Conservation (phyloP, 2,113 vertebrate genomes). For the Salvelinus namaycush region DNA sequence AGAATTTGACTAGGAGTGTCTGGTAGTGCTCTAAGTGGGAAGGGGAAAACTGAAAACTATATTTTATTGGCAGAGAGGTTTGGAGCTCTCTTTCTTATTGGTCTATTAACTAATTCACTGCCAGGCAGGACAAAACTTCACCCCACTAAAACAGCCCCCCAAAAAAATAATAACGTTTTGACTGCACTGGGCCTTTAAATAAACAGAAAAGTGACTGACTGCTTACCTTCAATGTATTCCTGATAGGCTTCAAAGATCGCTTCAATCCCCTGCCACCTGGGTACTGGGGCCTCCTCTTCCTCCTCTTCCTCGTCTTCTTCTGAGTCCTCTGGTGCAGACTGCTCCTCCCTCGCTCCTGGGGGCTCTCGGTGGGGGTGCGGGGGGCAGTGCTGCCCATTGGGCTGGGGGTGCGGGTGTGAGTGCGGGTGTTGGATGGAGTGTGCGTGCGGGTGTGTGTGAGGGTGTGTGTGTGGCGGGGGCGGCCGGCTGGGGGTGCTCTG, state of each 20-base stretch:
- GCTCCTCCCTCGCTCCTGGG: slow-evolving; percentile 61
- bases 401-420: slow-evolving; percentile 74
- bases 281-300: slow-evolving; percentile 71
- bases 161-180: too few relatives aligned
- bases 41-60: too few relatives aligned
- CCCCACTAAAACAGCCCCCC: too few relatives aligned
- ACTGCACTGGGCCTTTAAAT: too few relatives aligned
- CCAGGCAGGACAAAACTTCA: too few relatives aligned
- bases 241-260: slow-evolving; percentile 97
- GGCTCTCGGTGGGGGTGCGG: slow-evolving; percentile 60
- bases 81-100: too few relatives aligned
- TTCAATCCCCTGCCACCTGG: slow-evolving; percentile 95
- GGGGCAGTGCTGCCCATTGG: slow-evolving; percentile 87
- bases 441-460: slow-evolving; percentile 74
- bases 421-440: slow-evolving; percentile 72
- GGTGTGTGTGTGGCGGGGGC: slow-evolving; percentile 32
- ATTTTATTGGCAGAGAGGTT: too few relatives aligned
- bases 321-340: slow-evolving; percentile 74
- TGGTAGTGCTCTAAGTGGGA: too few relatives aligned
- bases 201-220: not conserved
- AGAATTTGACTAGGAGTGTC: too few relatives aligned
- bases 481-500: slow-evolving; percentile 74
- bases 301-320: slow-evolving; percentile 81
- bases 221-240: slow-evolving; percentile 94
- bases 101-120: too few relatives aligned